These are phyloP conservation scores for Tylochromis polylepis DNA, from an alignment of 2,113 vertebrate genomes.

Conservation along the genomic window DNA sequence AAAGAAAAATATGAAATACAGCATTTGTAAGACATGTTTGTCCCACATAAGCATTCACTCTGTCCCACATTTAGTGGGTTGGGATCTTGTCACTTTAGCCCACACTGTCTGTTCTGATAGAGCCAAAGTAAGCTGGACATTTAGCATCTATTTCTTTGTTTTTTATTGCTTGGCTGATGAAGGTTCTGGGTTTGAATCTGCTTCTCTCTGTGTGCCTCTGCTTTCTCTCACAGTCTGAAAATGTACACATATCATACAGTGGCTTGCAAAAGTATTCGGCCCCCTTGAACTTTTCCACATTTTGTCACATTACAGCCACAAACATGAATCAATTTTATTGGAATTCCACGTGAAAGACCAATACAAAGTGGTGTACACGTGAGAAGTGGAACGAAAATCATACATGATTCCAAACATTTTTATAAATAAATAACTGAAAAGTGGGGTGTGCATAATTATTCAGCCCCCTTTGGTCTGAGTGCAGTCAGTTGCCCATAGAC, in stretches of 20 bases:
- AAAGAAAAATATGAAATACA: fast-evolving
- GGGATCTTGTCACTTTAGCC: neutral
- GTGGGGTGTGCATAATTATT: too few species aligned
- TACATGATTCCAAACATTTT: too few species aligned
- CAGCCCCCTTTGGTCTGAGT: too few species aligned
- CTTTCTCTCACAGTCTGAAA: neutral
- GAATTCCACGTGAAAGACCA: too few species aligned
- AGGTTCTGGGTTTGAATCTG: neutral
- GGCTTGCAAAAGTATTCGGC: too few species aligned
- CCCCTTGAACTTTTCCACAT: too few species aligned
- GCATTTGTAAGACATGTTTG: neutral
- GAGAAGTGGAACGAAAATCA: too few species aligned
- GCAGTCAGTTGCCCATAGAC: too few species aligned
- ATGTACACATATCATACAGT: neutral
- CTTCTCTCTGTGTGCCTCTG: neutral
- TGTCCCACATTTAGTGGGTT: neutral
- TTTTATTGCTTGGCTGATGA: neutral
- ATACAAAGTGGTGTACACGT: too few species aligned
- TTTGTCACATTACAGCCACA: too few species aligned
- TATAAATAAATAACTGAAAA: too few species aligned
- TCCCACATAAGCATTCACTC: neutral
- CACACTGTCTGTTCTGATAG: neutral
- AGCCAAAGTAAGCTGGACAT: neutral
- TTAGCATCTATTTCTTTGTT: neutral
- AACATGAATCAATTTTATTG: too few species aligned